Evolutionary conservation across 2,888 invertebrate genomes (phyloP).

Genomic region (Plusia festucae): DNA sequence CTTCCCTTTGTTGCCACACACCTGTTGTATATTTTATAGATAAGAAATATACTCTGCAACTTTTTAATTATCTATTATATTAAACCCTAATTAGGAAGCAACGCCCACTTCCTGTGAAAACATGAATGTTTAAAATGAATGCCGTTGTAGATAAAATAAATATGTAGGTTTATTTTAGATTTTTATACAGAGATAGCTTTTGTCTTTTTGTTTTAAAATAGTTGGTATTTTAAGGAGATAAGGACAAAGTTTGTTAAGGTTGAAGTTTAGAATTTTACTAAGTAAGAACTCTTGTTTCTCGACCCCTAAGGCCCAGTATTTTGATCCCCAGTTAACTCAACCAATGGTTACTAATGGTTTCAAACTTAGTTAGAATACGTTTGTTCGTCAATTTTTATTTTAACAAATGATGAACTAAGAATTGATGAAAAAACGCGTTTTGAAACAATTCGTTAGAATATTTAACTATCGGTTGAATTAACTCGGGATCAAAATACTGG

Average conservation of each 20-base stretch:
- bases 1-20: constrained; percentile 51
- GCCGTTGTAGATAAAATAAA: constrained; percentile 17
- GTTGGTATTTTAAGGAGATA: constrained; percentile 11
- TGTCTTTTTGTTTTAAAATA: constrained; percentile 25
- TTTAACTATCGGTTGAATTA: too few species aligned
- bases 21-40: constrained; percentile 61
- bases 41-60: constrained; percentile 51
- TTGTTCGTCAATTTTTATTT: too few species aligned
- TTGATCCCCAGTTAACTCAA: too few species aligned
- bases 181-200: constrained; percentile 13
- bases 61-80: constrained; percentile 61
- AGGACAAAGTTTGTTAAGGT: neutral
- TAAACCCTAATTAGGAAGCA: constrained; percentile 56
- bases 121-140: constrained; percentile 32
- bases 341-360: too few species aligned
- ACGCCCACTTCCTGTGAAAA: constrained; percentile 44
- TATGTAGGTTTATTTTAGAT: constrained; percentile 22
- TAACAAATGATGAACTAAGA: too few species aligned
- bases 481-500: too few species aligned
- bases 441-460: too few species aligned
- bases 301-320: too few species aligned
- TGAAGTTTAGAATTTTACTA: neutral
- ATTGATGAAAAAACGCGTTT: too few species aligned
- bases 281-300: too few species aligned
- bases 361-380: too few species aligned